Evolutionary conservation across 2,797 vertebrate genomes (phyloP).

Genomic region (Rhinogobio ventralis): DNA sequence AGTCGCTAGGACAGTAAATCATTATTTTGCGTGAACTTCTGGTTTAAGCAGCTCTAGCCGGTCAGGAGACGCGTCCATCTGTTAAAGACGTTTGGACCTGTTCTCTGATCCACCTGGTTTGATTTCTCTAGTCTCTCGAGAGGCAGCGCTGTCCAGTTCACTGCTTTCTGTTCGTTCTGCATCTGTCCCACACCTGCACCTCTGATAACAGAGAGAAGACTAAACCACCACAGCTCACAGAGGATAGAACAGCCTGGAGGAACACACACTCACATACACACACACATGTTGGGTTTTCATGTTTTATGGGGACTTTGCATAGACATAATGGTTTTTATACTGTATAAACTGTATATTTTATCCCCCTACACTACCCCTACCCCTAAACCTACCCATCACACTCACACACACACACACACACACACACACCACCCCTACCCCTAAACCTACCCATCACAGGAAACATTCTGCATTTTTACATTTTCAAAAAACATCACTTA

Average conservation of each 20-base stretch:
- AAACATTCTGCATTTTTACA: no score
- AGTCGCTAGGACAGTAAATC: not conserved
- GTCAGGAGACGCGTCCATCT: constrained; percentile 30
- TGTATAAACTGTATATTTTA: no score
- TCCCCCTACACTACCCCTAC: no score
- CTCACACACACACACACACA: not conserved
- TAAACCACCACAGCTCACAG: not conserved
- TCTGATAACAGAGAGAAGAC: constrained; percentile 10
- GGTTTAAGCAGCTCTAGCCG: constrained; percentile 1
- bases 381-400: no score
- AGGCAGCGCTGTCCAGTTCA: not conserved
- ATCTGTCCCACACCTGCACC: constrained; percentile 13
- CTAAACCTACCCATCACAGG: no score
- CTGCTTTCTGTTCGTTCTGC: constrained; percentile 5
- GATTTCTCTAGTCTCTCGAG: constrained; percentile 20
- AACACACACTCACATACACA: no score
- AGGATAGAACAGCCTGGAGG: no score
- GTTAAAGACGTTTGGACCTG: constrained; percentile 33
- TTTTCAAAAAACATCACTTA: no score
- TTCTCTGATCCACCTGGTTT: constrained; percentile 46
- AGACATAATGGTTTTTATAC: no score
- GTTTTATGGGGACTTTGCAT: no score
- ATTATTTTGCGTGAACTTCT: not conserved
- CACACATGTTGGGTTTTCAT: no score
- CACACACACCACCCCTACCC: no score